phyloP scores from a whole-genome alignment of 2,888 invertebrate genomes.

The Spodoptera littoralis region DNA sequence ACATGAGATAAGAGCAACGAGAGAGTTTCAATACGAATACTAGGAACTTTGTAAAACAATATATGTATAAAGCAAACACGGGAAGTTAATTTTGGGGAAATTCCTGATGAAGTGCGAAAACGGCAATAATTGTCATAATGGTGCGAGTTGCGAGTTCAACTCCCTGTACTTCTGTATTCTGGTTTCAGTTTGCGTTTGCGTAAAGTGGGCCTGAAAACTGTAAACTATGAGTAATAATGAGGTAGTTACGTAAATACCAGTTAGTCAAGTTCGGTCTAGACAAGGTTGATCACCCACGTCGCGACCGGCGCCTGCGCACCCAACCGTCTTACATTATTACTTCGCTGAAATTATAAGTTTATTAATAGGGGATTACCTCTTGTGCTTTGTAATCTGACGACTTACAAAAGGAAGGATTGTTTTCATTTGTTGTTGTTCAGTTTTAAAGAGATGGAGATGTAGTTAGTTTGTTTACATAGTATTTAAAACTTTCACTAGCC shows the following conservation, averaged over 20 bases:
- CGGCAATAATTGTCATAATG: too few relatives aligned
- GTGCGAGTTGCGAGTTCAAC: not conserved
- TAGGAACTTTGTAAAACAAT: too few relatives aligned
- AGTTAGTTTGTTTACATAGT: too few relatives aligned
- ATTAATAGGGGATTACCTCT: slow-evolving; percentile 48
- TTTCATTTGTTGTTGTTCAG: not conserved
- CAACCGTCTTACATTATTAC: slow-evolving; percentile 32
- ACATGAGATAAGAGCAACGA: too few relatives aligned
- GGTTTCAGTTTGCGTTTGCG: slow-evolving; percentile 6
- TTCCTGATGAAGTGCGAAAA: too few relatives aligned
- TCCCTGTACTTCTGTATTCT: slow-evolving; percentile 11
- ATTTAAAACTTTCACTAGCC: too few relatives aligned
- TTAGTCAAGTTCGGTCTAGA: slow-evolving; percentile 68
- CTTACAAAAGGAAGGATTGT: not conserved
- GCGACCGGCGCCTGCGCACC: slow-evolving; percentile 55
- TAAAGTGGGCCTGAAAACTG: slow-evolving; percentile 30
- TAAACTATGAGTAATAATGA: slow-evolving; percentile 47
- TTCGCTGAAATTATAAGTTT: slow-evolving; percentile 44
- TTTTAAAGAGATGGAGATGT: not conserved
- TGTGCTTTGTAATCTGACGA: slow-evolving; percentile 19
- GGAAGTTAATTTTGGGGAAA: too few relatives aligned
- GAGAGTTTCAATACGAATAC: too few relatives aligned
- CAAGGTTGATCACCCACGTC: slow-evolving; percentile 65
- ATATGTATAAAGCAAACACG: too few relatives aligned
- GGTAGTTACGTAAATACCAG: slow-evolving; percentile 54